Evolutionary conservation across 2,113 vertebrate genomes (phyloP), one percentile per base, ranked within the genome.

Genomic region (Thalassarche chlororhynchos): DNA sequence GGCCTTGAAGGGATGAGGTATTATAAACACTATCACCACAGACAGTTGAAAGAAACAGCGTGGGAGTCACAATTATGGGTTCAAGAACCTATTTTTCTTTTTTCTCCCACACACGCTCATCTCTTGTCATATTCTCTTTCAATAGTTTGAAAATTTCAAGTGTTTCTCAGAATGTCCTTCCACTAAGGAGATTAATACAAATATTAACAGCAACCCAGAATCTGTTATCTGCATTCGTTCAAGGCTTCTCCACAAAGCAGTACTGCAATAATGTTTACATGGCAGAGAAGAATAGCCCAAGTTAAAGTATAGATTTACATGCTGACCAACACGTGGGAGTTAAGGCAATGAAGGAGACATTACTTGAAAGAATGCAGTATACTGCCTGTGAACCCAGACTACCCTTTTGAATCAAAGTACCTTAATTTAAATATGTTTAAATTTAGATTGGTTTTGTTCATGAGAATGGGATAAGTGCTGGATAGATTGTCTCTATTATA

Each of bases 41-140:
- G 96, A 94, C 93, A 97, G 91, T 97, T 98, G 95, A 92, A 97
- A 98, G 97, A 98, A 98, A 97, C 86, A 97, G 95, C 20, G 97
- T 98, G 87, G 98, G 98, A 97, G 98, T 96, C 90, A 95, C 98
- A 98, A 98, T 98, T 98, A 98, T 36, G 96, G 97, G 97, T 98
- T 98, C 97, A 97, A 96, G 90, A 98, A 96, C 91, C 92, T 94
- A 40, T 96, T 98, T 98, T 98, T 97, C 78, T 47, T 97, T 92
- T 94, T 97, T 96, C 98, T 98, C 98, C 98, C 97, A 97, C 97
- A 83, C 96, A 89, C 1, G 3, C 69, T 98, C 93, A 93, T 98
- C 89, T 97, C 85, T 86, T 98, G 91, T 98, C 97, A 96, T 98
- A 96, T 91, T 97, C 87, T 96, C 70, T 97, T 84, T 91, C 91